These are phyloP conservation scores for Atherix ibis DNA, from an alignment of 2,888 invertebrate species.

Conservation along the genomic window DNA sequence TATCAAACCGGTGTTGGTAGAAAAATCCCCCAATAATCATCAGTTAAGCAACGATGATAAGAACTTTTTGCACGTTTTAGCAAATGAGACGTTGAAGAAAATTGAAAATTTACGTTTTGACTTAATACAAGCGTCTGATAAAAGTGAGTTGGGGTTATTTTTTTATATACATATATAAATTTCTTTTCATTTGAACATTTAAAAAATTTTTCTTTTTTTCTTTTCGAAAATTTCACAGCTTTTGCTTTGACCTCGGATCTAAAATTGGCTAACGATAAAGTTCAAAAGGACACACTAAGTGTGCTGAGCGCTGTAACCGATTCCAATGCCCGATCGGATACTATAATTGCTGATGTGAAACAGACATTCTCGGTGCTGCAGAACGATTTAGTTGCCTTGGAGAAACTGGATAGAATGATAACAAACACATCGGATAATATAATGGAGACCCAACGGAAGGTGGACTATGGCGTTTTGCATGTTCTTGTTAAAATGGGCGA, in stretches of 20 bases:
- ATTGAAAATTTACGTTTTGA: constrained; percentile 39
- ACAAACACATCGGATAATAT: constrained; percentile 73
- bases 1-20: constrained; percentile 3
- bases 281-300: constrained; percentile 36
- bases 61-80: constrained; percentile 37
- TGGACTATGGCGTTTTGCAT: constrained; percentile 73
- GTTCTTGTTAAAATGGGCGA: constrained; percentile 60
- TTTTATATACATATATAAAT: neutral
- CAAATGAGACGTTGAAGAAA: constrained; percentile 45
- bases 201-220: constrained; percentile 4
- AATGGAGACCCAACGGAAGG: constrained; percentile 63
- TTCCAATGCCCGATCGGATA: constrained; percentile 38
- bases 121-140: constrained; percentile 32
- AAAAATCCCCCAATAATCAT: no score
- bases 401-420: constrained; percentile 61
- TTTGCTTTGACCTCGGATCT: constrained; percentile 35
- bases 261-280: constrained; percentile 37
- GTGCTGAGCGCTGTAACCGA: constrained; percentile 42
- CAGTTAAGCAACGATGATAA: constrained; percentile 31
- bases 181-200: neutral
- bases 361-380: constrained; percentile 39
- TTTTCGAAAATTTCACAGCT: constrained; percentile 20
- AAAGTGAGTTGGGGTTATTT: constrained; percentile 27
- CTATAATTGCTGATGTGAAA: constrained; percentile 38
- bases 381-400: constrained; percentile 38